These are phyloP conservation scores for Caenorhabditis angaria DNA, from an alignment of 2,888 invertebrate genomes.

Conservation along the genomic window DNA sequence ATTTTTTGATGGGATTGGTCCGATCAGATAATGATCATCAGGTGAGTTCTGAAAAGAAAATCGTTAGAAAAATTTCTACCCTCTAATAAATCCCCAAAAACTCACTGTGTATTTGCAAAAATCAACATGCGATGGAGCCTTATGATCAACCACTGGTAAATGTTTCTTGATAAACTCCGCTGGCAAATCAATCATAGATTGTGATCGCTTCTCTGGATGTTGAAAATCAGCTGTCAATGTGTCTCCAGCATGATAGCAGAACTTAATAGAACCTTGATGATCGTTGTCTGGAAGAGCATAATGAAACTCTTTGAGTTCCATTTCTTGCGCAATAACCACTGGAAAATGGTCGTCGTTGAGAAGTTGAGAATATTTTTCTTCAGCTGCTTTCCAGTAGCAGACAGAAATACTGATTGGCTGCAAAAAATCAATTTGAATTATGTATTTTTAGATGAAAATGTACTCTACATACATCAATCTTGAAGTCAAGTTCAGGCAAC, in stretches of 20 bases:
- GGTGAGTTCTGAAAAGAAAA: slow-evolving; percentile 44
- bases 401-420: slow-evolving; percentile 48
- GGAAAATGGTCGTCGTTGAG: slow-evolving; percentile 42
- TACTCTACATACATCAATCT: slow-evolving; percentile 49
- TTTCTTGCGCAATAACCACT: slow-evolving; percentile 43
- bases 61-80: not conserved
- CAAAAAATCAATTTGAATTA: not conserved
- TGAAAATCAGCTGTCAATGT: slow-evolving; percentile 15
- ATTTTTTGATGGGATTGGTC: slow-evolving; percentile 33
- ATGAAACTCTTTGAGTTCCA: slow-evolving; percentile 31
- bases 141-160: slow-evolving; percentile 41
- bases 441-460: not conserved
- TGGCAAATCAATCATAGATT: slow-evolving; percentile 33
- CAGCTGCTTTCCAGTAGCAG: slow-evolving; percentile 46
- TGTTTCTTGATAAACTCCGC: slow-evolving; percentile 39
- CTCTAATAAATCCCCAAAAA: not conserved
- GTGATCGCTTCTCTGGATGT: slow-evolving; percentile 26
- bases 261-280: slow-evolving; percentile 48
- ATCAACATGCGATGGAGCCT: slow-evolving; percentile 37
- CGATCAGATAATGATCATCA: slow-evolving; percentile 54
- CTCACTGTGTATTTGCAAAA: slow-evolving; percentile 57
- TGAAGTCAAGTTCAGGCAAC: slow-evolving; percentile 48
- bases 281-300: slow-evolving; percentile 45
- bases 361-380: slow-evolving; percentile 12
- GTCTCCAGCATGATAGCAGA: slow-evolving; percentile 43